Percentiles rank a stretch among this genome's conserved stretches.
Evolutionary conservation across 2,888 invertebrate species (phyloP).

Genomic region (Apodemia zela): DNA sequence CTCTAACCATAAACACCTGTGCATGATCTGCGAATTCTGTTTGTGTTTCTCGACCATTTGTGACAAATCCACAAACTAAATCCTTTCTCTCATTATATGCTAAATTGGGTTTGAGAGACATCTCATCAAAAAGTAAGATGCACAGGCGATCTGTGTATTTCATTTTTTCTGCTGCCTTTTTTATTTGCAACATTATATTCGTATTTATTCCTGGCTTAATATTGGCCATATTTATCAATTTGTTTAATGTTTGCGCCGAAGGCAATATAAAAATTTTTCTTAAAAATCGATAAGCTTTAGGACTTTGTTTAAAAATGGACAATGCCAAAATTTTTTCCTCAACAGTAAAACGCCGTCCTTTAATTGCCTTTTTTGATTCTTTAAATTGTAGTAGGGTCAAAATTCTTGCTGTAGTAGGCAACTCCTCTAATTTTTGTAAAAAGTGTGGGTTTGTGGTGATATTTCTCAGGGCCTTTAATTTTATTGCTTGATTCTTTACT

Average conservation of each 20-base stretch:
- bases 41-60: conserved; percentile 26
- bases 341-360: conserved; percentile 28
- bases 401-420: conserved; percentile 21
- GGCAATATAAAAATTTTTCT: conserved; percentile 28
- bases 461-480: conserved; percentile 18
- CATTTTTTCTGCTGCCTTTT: conserved; percentile 29
- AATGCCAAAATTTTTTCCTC: conserved; percentile 32
- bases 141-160: conserved; percentile 28
- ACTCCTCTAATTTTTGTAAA: conserved; percentile 18
- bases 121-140: conserved; percentile 37
- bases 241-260: conserved; percentile 11
- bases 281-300: conserved; percentile 26
- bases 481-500: conserved; percentile 15
- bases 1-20: conserved; percentile 35
- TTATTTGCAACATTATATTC: conserved; percentile 33
- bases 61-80: conserved; percentile 34
- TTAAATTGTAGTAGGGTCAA: conserved; percentile 23
- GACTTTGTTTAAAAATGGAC: conserved; percentile 29
- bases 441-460: conserved; percentile 20
- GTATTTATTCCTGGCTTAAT: conserved; percentile 28
- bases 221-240: conserved; percentile 20
- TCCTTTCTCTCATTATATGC: conserved; percentile 35
- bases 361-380: conserved; percentile 23
- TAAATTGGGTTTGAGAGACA: conserved; percentile 34
- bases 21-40: conserved; percentile 36